A percentile compares a stretch with the other conserved stretches of the same genome.
These are phyloP conservation scores for Uloborus diversus DNA, from an alignment of 1,140 invertebrate genomes.

Conservation along the genomic window DNA sequence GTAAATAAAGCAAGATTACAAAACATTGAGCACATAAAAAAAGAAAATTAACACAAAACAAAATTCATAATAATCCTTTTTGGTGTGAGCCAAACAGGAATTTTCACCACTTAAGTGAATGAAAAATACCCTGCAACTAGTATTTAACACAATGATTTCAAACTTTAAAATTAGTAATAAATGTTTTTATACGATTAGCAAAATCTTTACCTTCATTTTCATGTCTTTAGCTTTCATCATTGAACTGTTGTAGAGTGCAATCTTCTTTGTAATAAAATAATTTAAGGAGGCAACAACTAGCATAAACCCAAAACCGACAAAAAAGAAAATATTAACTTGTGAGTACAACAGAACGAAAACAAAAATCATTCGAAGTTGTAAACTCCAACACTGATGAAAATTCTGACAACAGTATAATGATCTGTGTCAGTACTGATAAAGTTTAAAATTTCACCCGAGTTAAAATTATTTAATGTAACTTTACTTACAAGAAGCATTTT, in stretches of 20 bases:
- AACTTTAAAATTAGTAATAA: too few species aligned
- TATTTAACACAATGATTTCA: too few species aligned
- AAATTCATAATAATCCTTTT: too few species aligned
- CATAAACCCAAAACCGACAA: constrained; percentile 88
- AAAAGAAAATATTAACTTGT: constrained; percentile 90
- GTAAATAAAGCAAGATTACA: too few species aligned
- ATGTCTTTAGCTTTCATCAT: constrained; percentile 93
- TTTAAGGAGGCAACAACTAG: constrained; percentile 95
- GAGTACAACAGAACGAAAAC: constrained; percentile 83
- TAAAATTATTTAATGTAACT: constrained; percentile 69
- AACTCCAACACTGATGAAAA: constrained; percentile 96
- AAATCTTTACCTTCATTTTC: constrained; percentile 75
- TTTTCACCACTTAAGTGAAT: too few species aligned
- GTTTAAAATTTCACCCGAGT: constrained; percentile 90
- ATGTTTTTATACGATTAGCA: too few species aligned
- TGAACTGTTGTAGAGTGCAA: constrained; percentile 83
- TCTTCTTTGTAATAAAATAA: constrained; percentile 87
- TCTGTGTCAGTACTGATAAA: constrained; percentile 97
- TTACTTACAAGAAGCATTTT: constrained; percentile 76
- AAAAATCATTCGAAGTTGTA: constrained; percentile 86
- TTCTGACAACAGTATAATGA: constrained; percentile 92
- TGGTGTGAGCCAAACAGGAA: too few species aligned
- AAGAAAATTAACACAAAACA: too few species aligned
- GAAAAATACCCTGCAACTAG: too few species aligned
- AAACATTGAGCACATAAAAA: too few species aligned